Evolutionary conservation across 1,140 invertebrate species (phyloP).

Genomic region (Globodera rostochiensis): DNA sequence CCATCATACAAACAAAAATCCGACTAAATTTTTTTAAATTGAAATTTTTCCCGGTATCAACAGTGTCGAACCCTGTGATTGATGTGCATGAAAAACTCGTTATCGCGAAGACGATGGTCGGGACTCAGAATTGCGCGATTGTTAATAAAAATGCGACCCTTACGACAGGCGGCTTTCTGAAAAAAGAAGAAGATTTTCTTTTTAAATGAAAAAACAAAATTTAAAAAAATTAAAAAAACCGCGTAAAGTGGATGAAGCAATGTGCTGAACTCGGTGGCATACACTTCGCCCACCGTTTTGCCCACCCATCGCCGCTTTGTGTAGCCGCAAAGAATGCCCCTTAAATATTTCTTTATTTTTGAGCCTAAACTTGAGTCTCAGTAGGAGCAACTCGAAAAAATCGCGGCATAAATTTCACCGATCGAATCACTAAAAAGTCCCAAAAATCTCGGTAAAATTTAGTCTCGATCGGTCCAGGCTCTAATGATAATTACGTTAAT

Average conservation of each 20-base stretch:
- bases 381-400: too few species aligned
- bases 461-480: too few species aligned
- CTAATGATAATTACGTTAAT: too few species aligned
- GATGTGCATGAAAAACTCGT: conserved; percentile 88
- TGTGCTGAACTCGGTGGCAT: conserved; percentile 76
- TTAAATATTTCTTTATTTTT: neutral
- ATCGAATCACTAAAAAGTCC: neutral
- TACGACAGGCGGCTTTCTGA: conserved; percentile 82
- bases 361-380: too few species aligned
- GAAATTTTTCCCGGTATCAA: neutral
- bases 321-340: conserved; percentile 84
- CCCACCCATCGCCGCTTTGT: conserved; percentile 97
- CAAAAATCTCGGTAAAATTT: neutral
- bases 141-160: conserved; percentile 89
- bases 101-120: conserved; percentile 88
- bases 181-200: conserved; percentile 46
- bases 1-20: neutral
- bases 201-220: conserved; percentile 42
- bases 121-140: conserved; percentile 81
- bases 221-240: conserved; percentile 82
- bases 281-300: conserved; percentile 88
- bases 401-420: neutral
- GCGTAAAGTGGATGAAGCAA: conserved; percentile 59
- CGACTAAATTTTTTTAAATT: conserved; percentile 19
- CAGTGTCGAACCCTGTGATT: conserved; percentile 68